These are phyloP conservation scores for Acanthis flammea DNA, from an alignment of 2,797 vertebrate species.

Conservation along the genomic window DNA sequence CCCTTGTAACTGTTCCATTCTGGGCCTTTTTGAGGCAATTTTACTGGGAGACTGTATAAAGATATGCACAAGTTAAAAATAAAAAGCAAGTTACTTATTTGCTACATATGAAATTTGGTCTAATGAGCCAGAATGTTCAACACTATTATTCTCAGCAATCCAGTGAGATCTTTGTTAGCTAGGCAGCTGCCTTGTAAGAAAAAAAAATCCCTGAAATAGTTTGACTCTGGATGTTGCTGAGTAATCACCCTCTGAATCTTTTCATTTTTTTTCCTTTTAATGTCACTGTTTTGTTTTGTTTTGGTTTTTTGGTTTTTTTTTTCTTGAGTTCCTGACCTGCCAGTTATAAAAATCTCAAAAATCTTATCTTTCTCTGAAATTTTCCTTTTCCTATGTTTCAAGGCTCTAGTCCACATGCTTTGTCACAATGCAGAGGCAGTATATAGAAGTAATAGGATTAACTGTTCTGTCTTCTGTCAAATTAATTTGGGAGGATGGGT, in stretches of 20 bases:
- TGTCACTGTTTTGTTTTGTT: fast-evolving
- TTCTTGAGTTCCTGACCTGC: not conserved
- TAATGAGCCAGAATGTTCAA: not conserved
- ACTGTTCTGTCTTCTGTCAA: not conserved
- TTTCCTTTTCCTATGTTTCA: not conserved
- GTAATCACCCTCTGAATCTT: not conserved
- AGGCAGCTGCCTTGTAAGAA: not conserved
- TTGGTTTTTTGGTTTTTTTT: fast-evolving
- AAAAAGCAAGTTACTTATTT: not conserved
- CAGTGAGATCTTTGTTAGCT: not conserved
- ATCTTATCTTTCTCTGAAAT: not conserved
- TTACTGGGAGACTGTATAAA: not conserved
- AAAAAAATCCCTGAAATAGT: not conserved
- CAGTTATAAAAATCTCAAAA: not conserved
- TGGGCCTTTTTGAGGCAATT: not conserved
- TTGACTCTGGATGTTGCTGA: not conserved
- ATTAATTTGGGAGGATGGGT: not conserved
- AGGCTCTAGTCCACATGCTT: not conserved
- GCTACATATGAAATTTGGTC: not conserved
- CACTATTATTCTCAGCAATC: not conserved
- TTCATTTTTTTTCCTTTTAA: not conserved
- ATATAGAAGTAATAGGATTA: not conserved
- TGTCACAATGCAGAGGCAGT: not conserved
- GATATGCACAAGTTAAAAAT: not conserved
- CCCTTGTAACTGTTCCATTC: fast-evolving